Evolutionary conservation across 2,888 invertebrate species (phyloP), one percentile per base, ranked within the genome.

Genomic region (Sympetrum striolatum): DNA sequence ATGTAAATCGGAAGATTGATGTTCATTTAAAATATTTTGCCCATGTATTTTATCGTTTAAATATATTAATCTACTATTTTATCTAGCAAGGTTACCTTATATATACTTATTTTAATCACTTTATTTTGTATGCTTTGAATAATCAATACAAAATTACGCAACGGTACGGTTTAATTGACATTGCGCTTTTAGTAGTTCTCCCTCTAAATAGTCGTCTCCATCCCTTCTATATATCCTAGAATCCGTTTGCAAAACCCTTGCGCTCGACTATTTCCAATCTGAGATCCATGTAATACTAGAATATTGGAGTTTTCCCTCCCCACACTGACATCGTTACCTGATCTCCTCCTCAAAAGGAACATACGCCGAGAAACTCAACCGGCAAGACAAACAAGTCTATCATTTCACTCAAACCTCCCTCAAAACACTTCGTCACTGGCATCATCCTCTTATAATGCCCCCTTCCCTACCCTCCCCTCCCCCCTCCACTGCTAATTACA

Each of bases 311-410:
- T 22, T 8, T 35, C 58, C 25, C 0, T 5, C 64, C 64, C 15
- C 31, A 4, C 81, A 44, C 14, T 6, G 53, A 31, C 48, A 82
- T 58, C 58, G 82, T 31, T 53, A 82, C 35, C 82, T 53, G 82
- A 82, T 82, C 82, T 82, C 53, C 18, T 58, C 35, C 58, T 35
- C 81, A 25, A 44, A 58, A 81, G 53, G 15, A 64, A 60, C 60
- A 86, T 86, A 64, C 37, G 86, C 60, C 64, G 22, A 35, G n/a
- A 60, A 60, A 35, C 35, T 37, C 60, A 25, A n/a, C 60, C 22
- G 31, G 25, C 39, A 60, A 86, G 86, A 58, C 86, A 86, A 86
- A 86, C 86, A 86, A 58, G 86, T 64, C 86, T 64, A 86, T 86
- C 86, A 86, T 31, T 15, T 15, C n/a, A 60, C 35, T 37, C n/a